Evolutionary conservation across 2,888 invertebrate genomes (phyloP), one percentile per base, ranked within the genome.

Genomic region (Ennomos fuscantarius): DNA sequence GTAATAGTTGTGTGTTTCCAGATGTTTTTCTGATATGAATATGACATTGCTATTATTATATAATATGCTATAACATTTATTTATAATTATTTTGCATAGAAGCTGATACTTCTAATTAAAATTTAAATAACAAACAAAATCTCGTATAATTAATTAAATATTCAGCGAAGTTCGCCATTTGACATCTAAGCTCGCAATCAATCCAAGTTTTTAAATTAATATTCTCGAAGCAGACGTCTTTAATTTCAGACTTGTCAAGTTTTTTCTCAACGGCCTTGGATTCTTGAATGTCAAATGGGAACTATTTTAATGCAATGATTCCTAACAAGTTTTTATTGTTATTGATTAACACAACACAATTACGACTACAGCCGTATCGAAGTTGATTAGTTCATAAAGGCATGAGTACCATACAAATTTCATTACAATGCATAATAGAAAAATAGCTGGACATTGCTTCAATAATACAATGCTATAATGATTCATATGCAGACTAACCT

Each of bases 221-320:
- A 60, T 50, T 13, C 48, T n/a, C 32, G 44, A 43, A 42, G 33
- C 47, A 37, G 24, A 35, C 10, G 44, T 15, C 8, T 43, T 48
- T 44, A 53, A 50, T 43, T 53, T 50, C 24, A 41, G 24, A 41
- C 44, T 48, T n/a, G 50, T 49, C 49, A 43, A 53, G 46, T 46
- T 44, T 58, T 52, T 59, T 60, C 55, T 42, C 11, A 59, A 15
- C 55, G 45, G 42, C 65, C 65, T 66, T 66, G 63, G 42, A 42
- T 41, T 49, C 1, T 34, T 33, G 50, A 60, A 60, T 60, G 55
- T 60, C 56, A 56, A 11, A 56, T 50, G 53, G 40, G 56, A 47
- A 56, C 31, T 49, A 44, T 55, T 24, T 24, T 24, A 24, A 24
- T 24, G 24, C 24, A 24, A 5, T 24, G 24, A 24, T 6, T 24